These are phyloP conservation scores for Forficula auricularia DNA, from an alignment of 1,140 invertebrate species.

Conservation along the genomic window DNA sequence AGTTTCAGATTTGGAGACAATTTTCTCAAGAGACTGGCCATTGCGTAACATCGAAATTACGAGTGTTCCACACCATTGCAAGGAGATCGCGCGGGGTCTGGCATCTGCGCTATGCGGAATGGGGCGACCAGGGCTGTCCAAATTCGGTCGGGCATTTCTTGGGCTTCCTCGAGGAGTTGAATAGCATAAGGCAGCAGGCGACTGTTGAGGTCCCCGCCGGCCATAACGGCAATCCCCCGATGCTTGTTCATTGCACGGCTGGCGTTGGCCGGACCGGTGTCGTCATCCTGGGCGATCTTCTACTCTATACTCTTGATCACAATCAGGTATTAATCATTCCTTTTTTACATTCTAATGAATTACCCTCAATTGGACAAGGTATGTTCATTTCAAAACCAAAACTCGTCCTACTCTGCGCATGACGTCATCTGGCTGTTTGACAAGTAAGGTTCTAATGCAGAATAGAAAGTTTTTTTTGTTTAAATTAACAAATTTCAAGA, in stretches of 20 bases:
- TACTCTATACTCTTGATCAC: slow-evolving; percentile 70
- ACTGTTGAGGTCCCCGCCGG: slow-evolving; percentile 42
- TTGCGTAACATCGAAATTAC: slow-evolving; percentile 38
- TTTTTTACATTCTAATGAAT: too few species aligned
- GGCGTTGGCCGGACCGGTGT: slow-evolving; percentile 55
- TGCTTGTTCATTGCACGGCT: slow-evolving; percentile 48
- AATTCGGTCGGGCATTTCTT: slow-evolving; percentile 44
- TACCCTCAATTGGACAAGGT: too few species aligned
- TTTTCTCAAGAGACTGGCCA: slow-evolving; percentile 40
- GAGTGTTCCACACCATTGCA: slow-evolving; percentile 33
- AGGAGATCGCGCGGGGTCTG: slow-evolving; percentile 45
- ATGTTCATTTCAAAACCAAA: too few species aligned
- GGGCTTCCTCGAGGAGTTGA: slow-evolving; percentile 67
- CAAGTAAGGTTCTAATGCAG: too few species aligned
- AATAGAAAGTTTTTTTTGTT: too few species aligned
- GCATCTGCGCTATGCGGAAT: slow-evolving; percentile 65
- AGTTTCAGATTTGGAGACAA: slow-evolving; percentile 51
- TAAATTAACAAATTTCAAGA: too few species aligned
- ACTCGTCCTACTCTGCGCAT: too few species aligned
- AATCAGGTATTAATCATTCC: slow-evolving; percentile 46
- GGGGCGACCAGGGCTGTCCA: slow-evolving; percentile 52
- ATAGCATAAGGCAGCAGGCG: slow-evolving; percentile 56
- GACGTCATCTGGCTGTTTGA: too few species aligned
- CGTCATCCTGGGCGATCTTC: slow-evolving; percentile 57
- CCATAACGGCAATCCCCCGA: slow-evolving; percentile 48